Conservation (phyloP, 2,888 invertebrate genomes). For the Eurois occulta region DNA sequence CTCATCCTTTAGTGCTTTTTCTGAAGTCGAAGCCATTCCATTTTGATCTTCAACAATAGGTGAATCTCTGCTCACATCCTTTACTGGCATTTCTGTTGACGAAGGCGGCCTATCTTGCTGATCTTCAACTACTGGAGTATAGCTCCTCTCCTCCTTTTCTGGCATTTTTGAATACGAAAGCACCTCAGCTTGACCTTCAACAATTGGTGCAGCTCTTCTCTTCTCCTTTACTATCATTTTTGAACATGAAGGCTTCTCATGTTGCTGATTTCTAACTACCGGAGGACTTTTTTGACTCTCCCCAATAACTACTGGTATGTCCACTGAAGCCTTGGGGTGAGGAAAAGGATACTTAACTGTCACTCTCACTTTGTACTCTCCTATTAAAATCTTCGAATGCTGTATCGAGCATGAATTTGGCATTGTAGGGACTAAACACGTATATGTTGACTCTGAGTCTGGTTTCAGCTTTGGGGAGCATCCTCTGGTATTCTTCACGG, state of each 20-base stretch:
- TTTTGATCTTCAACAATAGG: background rate
- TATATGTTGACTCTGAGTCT: background rate
- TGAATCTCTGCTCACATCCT: background rate
- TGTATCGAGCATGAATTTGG: slow-evolving; percentile 10
- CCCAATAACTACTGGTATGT: slow-evolving; percentile 18
- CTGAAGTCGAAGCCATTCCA: background rate
- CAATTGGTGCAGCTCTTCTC: background rate
- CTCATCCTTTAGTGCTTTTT: background rate
- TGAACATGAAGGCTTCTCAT: background rate
- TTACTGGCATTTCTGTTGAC: background rate
- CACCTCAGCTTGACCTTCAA: background rate
- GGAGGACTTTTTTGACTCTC: background rate
- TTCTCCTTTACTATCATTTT: background rate
- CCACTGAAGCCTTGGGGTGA: slow-evolving; percentile 2
- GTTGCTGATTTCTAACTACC: too few relatives aligned
- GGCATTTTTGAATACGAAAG: background rate
- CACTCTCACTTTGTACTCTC: slow-evolving; percentile 20
- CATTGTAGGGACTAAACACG: slow-evolving; percentile 1
- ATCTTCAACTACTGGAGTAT: background rate
- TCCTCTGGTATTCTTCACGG: slow-evolving; percentile 13
- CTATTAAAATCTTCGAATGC: slow-evolving; percentile 13
- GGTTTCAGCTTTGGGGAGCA: background rate
- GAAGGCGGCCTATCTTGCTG: background rate
- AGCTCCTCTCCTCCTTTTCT: background rate
- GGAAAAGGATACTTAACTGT: slow-evolving; percentile 1